Evolutionary conservation across 2,797 vertebrate genomes (phyloP), one percentile per base, ranked within the genome.

Genomic region (Rhinichthys osculus): DNA sequence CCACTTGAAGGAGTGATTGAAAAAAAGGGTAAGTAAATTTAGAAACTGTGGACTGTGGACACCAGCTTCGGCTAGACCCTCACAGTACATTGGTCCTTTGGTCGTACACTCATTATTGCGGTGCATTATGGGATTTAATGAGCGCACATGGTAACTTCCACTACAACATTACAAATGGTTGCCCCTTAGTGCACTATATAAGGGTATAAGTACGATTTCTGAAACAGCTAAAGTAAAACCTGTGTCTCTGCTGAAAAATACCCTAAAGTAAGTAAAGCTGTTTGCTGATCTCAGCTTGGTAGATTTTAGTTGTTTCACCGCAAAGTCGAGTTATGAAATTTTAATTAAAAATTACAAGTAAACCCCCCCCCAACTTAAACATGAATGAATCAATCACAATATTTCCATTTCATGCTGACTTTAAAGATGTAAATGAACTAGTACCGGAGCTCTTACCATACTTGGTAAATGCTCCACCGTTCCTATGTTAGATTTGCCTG

Each of bases 381-480:
- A 64, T 14, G n/a, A 64, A 30, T 64, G 1, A 64, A 30, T 62
- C 4, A 2, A 2, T 62, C 27, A 35, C 30, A 33, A 16, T 35
- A 7, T 35, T 64, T 7, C 21, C 21, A 42, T 62, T 62, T 78
- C 4, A 42, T n/a, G 54, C 54, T 3, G 7, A 42, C 23, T 40
- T 69, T 38, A 70, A 66, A 69, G 4, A 78, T 38, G 17, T n/a
- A 23, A 84, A 82, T 35, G 1, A 84, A 33, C n/a, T 30, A 14
- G 7, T 33, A 70, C 50, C n/a, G 21, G 16, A 78, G 50, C 38
- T 71, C 10, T 47, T 71, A 85, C 83, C 74, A 70, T 79, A 85
- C 76, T 85, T 79, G 76, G 83, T 79, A 70, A 85, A 62, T 66
- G 7, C 33, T 71, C 64, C 67, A 77, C 30, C 52, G 54, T 73